Evolutionary conservation across 2,888 invertebrate species (phyloP).

Genomic region (Gonocerus acuteangulatus): DNA sequence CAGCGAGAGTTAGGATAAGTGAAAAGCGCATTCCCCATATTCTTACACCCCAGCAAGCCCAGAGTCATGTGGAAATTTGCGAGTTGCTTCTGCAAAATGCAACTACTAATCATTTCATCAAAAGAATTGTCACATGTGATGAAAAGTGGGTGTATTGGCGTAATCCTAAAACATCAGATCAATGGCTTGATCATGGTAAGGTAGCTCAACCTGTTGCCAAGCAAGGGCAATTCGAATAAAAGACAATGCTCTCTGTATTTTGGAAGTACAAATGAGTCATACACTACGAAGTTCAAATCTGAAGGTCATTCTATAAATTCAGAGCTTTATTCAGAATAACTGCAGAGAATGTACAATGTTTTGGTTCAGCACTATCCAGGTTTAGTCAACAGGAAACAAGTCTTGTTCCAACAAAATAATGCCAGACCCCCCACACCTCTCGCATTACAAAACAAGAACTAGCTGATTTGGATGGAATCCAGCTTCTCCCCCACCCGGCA

Average conservation of each 20-base stretch:
- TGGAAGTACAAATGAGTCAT: background rate
- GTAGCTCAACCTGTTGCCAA: background rate
- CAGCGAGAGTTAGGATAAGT: no score
- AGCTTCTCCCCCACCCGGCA: background rate
- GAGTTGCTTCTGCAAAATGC: no score
- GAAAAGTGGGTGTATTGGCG: no score
- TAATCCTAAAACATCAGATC: background rate
- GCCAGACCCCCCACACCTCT: conserved; percentile 1
- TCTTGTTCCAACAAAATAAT: background rate
- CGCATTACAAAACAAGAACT: background rate
- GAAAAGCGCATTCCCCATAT: no score
- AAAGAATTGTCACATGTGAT: no score
- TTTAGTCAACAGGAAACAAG: background rate
- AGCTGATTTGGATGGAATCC: background rate
- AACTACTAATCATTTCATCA: no score
- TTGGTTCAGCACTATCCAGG: background rate
- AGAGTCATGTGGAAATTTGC: no score
- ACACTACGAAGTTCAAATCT: background rate
- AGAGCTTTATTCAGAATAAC: no score
- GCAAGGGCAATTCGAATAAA: conserved; percentile 1
- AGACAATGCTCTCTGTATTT: background rate
- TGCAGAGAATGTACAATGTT: background rate
- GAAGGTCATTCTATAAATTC: no score
- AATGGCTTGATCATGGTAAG: background rate
- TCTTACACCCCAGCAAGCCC: no score